Conservation (phyloP, 2,113 vertebrate species). For the Nothobranchius furzeri region DNA sequence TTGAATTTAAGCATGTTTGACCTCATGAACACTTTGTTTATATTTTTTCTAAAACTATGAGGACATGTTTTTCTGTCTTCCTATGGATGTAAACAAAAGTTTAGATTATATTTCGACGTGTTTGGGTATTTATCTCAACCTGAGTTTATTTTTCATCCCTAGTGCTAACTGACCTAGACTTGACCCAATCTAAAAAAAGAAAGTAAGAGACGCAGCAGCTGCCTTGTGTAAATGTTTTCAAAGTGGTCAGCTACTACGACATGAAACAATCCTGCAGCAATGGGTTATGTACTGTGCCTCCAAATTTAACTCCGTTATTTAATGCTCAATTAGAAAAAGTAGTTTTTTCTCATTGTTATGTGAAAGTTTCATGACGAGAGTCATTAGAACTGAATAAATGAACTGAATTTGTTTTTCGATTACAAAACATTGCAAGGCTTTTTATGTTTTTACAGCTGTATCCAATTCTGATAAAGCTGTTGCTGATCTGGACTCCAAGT, state of each 20-base stretch:
- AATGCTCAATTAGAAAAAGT: constrained; percentile 49
- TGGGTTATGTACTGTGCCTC: constrained; percentile 33
- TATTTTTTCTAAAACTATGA: too few relatives aligned
- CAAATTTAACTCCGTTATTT: constrained; percentile 46
- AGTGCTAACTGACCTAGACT: constrained; percentile 36
- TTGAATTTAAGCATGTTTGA: too few relatives aligned
- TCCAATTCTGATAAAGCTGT: constrained; percentile 34
- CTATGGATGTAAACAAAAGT: too few relatives aligned
- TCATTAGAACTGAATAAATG: not conserved
- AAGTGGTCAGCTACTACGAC: constrained; percentile 27
- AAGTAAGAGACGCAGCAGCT: constrained; percentile 49
- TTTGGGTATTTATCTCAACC: not conserved
- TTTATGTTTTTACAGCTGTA: constrained; percentile 65
- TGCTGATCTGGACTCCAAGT: constrained; percentile 51
- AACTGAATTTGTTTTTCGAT: constrained; percentile 40
- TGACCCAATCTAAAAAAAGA: constrained; percentile 47
- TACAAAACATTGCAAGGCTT: constrained; percentile 28
- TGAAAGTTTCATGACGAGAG: constrained; percentile 27
- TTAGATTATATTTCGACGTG: too few relatives aligned
- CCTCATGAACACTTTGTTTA: too few relatives aligned
- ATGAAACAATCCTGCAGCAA: not conserved
- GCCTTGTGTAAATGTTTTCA: constrained; percentile 68
- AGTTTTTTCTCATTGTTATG: constrained; percentile 29
- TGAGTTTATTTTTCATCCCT: constrained; percentile 64
- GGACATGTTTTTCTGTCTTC: too few relatives aligned